Evolutionary conservation across 2,113 vertebrate genomes (phyloP).

Genomic region (Halcyon malimbica): DNA sequence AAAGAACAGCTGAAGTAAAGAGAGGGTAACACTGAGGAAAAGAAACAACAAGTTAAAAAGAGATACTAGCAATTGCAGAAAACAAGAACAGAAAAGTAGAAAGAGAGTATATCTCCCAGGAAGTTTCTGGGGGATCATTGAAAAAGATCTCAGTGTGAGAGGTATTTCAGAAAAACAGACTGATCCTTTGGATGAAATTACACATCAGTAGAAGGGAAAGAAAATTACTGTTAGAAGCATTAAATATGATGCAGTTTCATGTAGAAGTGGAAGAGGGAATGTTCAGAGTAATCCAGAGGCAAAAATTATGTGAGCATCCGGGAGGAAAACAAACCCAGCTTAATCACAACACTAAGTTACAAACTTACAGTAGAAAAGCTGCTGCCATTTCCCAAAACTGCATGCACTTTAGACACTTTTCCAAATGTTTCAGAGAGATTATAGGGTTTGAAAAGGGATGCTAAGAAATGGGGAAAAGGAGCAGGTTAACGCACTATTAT

Average conservation of each 20-base stretch:
- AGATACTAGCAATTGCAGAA: not conserved
- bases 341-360: not conserved
- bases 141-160: not conserved
- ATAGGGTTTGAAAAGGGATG: not conserved
- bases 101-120: not conserved
- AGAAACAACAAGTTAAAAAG: not conserved
- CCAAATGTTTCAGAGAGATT: not conserved
- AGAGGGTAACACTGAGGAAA: not conserved
- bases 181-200: not conserved
- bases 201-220: not conserved
- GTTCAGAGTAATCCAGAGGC: not conserved
- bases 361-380: not conserved
- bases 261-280: not conserved
- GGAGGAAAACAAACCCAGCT: not conserved
- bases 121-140: not conserved
- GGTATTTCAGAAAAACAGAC: not conserved
- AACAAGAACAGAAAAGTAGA: not conserved
- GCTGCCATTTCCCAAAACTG: not conserved
- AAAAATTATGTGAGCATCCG: not conserved
- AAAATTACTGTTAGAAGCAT: not conserved
- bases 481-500: not conserved
- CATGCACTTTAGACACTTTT: not conserved
- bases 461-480: not conserved
- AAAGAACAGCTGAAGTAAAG: slow-evolving; percentile 4
- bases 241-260: not conserved